Base-by-base conservation (phyloP, 2,113 vertebrate genomes). In the Alexandromys fortis region DNA sequence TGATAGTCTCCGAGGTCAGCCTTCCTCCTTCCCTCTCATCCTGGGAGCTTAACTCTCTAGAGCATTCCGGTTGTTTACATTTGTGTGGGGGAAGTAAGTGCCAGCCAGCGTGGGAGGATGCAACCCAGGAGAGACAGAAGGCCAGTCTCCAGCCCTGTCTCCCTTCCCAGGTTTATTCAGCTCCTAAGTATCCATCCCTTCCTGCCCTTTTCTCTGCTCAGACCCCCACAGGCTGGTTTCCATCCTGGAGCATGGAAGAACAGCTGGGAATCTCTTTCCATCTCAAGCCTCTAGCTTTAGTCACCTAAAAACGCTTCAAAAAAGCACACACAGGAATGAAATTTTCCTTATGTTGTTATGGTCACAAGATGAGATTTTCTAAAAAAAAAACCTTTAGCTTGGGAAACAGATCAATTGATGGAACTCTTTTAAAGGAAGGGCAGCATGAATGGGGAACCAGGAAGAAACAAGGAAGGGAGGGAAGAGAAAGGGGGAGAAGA, bases 371-470 rank as follows among this genome's bases (percentile, higher is more conserved):
- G 45, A 19, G 7, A 67, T 35, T 82, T 68, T 12, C 49, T 67
- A 38, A 70, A 63, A 42, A 42, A 38, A 70, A 63, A 87, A 58
- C 30, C 82, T 86, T 86, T 67, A 81, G 33, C 26, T 89, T 89
- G 87, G 47, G 49, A 96, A 95, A 86, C 81, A 83, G 81, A 91
- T 76, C 65, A 72, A 72, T 33, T 49, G 75, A 33, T 93, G 72
- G 16, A 75, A n/a, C 30, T 83, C 52, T 88, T 95, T 90, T 92
- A 61, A 83, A 73, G 13, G 58, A 75, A 95, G 35, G 38, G 65
- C 22, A 47, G n/a, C 73, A 28, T 68, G 75, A 78, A 93, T 77
- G 73, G 94, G 21, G 42, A 19, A 55, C 47, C 47, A 11, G 13
- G 93, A 65, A 87, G 6, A 68, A 45, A n/a, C 4, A 63, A 33